Percentiles rank a stretch among this genome's conserved stretches.
Evolutionary conservation across 2,797 vertebrate species (phyloP).

Genomic region (Channa striata): DNA sequence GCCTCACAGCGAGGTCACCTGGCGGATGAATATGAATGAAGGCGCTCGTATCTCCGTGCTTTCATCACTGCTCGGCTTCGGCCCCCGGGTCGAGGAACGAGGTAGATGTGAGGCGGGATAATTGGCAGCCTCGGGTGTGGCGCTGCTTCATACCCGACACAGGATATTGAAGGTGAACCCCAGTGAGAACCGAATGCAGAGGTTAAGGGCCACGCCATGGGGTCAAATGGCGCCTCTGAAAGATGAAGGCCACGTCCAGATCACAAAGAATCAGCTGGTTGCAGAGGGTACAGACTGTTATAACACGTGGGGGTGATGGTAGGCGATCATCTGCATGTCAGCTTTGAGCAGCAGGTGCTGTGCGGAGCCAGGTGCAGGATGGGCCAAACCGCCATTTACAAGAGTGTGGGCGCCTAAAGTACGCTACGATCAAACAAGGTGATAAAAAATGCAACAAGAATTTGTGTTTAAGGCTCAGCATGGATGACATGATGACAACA

Average conservation of each 20-base stretch:
- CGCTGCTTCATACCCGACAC: constrained; percentile 23
- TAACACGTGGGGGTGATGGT: neutral
- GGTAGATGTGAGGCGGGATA: constrained; percentile 17
- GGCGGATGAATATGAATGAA: constrained; percentile 42
- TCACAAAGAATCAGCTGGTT: neutral
- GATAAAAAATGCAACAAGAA: too few relatives aligned
- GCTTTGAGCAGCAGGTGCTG: neutral
- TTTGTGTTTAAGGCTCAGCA: neutral
- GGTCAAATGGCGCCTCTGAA: constrained; percentile 35
- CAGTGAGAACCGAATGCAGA: neutral
- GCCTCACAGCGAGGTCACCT: constrained; percentile 22
- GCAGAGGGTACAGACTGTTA: neutral
- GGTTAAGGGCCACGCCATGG: neutral
- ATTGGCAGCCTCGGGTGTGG: constrained; percentile 34
- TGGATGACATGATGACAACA: neutral
- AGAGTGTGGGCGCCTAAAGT: neutral
- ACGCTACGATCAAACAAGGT: too few relatives aligned
- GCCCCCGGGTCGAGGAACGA: constrained; percentile 14
- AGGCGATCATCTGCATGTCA: neutral
- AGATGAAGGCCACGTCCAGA: neutral
- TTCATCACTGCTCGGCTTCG: constrained; percentile 32
- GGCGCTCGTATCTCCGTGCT: constrained; percentile 15
- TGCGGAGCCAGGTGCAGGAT: constrained; percentile 10
- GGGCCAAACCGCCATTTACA: neutral
- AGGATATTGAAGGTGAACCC: constrained; percentile 53